These are phyloP conservation scores for Drosophila setifemur DNA, from an alignment of 1,140 invertebrate species.

Conservation along the genomic window DNA sequence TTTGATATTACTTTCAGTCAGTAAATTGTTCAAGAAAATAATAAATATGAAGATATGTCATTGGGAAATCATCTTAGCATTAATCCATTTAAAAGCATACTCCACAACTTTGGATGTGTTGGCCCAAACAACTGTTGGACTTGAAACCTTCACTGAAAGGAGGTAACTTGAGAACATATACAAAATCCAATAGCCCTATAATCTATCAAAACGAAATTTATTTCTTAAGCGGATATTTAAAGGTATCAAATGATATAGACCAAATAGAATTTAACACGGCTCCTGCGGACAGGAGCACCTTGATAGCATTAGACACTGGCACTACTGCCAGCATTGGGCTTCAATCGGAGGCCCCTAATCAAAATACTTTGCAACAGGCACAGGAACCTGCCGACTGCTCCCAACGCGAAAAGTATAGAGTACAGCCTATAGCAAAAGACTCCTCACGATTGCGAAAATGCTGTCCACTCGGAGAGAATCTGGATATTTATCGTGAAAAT, in stretches of 20 bases:
- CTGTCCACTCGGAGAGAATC: conserved; percentile 71
- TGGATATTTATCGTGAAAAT: conserved; percentile 67
- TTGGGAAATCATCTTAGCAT: conserved; percentile 1
- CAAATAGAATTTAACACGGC: no score
- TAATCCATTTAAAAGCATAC: neutral
- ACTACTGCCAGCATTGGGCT: neutral
- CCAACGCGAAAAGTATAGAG: conserved; percentile 61
- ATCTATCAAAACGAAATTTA: no score
- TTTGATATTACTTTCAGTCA: conserved; percentile 2
- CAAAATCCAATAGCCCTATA: neutral
- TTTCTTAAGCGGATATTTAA: no score
- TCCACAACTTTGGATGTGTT: neutral
- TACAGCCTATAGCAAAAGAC: conserved; percentile 41
- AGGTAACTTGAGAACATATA: no score
- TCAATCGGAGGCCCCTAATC: neutral
- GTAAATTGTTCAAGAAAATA: neutral
- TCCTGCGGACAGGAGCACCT: no score
- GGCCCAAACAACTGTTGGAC: neutral
- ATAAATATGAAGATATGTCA: conserved; percentile 13
- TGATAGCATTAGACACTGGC: no score
- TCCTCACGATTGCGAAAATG: conserved; percentile 66
- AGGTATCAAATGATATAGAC: no score
- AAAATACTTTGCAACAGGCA: conserved; percentile 2
- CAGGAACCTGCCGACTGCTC: conserved; percentile 60
- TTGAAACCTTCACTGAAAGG: neutral